Conservation (phyloP, 2,113 vertebrate genomes). For the Dasypus novemcinctus region DNA sequence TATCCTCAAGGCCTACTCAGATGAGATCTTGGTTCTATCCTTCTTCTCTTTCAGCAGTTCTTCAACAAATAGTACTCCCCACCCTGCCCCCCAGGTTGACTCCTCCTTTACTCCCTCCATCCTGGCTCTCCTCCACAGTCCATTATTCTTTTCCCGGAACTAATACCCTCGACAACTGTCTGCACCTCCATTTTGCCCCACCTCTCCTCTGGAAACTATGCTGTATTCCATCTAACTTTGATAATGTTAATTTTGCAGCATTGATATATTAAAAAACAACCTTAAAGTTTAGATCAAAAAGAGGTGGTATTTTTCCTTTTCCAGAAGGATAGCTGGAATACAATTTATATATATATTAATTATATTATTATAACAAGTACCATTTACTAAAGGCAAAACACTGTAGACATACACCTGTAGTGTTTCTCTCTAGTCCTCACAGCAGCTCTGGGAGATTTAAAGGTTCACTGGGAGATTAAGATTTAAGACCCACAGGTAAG, state of each 20-base stretch:
- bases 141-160: background rate
- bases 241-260: background rate
- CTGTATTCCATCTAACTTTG: background rate
- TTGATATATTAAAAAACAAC: background rate
- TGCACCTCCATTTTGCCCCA: background rate
- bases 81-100: background rate
- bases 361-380: background rate
- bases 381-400: background rate
- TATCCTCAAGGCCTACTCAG: background rate
- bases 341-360: background rate
- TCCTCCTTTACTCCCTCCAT: background rate
- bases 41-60: background rate
- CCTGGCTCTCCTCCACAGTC: background rate
- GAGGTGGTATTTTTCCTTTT: background rate
- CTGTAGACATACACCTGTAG: background rate
- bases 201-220: background rate
- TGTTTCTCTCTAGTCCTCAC: background rate
- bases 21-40: background rate
- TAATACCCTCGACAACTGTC: background rate
- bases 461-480: background rate
- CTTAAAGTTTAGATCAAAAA: background rate
- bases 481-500: background rate
- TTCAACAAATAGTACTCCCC: background rate
- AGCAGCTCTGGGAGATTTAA: background rate
- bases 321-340: background rate